Percentiles rank a stretch among this genome's conserved stretches.
Conservation (phyloP, 2,797 vertebrate genomes). For the Propithecus deckenii region DNA sequence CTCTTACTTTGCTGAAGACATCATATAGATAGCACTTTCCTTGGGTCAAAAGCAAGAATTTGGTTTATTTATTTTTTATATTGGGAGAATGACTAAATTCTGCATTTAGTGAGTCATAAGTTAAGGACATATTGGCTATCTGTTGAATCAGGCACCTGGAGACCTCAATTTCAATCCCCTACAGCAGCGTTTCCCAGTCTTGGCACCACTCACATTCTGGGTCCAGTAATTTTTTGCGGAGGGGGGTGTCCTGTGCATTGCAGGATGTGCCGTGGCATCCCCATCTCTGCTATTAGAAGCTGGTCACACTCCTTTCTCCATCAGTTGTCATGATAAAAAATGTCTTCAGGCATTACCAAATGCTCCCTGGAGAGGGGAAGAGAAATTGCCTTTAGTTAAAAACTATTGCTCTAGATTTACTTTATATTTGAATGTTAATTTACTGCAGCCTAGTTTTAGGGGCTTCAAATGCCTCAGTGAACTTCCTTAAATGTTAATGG, state of each 20-base stretch:
- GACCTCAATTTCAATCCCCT: neutral
- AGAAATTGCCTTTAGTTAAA: neutral
- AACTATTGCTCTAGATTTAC: neutral
- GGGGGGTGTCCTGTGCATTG: fast-evolving
- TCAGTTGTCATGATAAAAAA: neutral
- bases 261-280: neutral
- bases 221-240: neutral
- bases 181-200: fast-evolving
- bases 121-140: neutral
- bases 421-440: neutral
- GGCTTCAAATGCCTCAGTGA: neutral
- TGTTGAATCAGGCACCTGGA: neutral
- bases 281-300: neutral
- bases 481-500: neutral
- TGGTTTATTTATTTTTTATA: neutral
- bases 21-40: neutral
- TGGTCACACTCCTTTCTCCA: neutral
- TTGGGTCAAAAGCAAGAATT: neutral
- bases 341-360: neutral
- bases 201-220: neutral
- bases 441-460: neutral
- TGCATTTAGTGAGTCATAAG: neutral
- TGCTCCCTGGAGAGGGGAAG: neutral
- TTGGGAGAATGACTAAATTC: neutral
- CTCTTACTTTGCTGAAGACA: neutral